phyloP scores from a whole-genome alignment of 2,888 invertebrate species.

The Drosophila nr. fundita region DNA sequence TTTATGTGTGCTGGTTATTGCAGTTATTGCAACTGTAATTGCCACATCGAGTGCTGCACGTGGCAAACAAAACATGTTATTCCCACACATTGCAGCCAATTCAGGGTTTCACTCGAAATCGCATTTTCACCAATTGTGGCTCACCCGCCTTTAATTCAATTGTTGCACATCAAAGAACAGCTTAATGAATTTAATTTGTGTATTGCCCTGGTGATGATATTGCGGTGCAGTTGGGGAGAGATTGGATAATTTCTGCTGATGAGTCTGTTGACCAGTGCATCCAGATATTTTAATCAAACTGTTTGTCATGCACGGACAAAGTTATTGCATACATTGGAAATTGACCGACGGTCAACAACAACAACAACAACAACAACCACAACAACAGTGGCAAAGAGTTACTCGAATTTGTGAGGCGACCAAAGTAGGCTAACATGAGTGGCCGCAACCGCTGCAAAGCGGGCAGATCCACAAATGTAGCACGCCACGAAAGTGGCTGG shows the following conservation, averaged over 20 bases:
- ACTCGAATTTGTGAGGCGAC: slow-evolving; percentile 39
- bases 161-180: slow-evolving; percentile 19
- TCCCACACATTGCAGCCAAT: slow-evolving; percentile 12
- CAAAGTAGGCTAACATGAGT: slow-evolving; percentile 66
- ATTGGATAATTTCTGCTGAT: slow-evolving; percentile 2
- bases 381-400: slow-evolving; percentile 17
- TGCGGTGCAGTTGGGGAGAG: neutral
- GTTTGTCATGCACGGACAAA: slow-evolving; percentile 36
- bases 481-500: slow-evolving; percentile 64
- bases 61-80: slow-evolving; percentile 6
- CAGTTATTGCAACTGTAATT: neutral
- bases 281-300: slow-evolving; percentile 59
- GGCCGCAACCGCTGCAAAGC: slow-evolving; percentile 32
- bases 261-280: slow-evolving; percentile 20
- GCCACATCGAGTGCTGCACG: neutral
- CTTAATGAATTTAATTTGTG: slow-evolving; percentile 32
- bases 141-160: slow-evolving; percentile 6
- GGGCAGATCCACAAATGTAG: slow-evolving; percentile 49
- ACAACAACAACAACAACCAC: neutral
- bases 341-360: slow-evolving; percentile 29
- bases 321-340: slow-evolving; percentile 57
- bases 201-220: neutral
- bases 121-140: slow-evolving; percentile 32
- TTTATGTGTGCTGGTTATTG: neutral
- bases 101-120: slow-evolving; percentile 2